Evolutionary conservation across 2,113 vertebrate species (phyloP), one percentile per base, ranked within the genome.

Genomic region (Collichthys lucidus): DNA sequence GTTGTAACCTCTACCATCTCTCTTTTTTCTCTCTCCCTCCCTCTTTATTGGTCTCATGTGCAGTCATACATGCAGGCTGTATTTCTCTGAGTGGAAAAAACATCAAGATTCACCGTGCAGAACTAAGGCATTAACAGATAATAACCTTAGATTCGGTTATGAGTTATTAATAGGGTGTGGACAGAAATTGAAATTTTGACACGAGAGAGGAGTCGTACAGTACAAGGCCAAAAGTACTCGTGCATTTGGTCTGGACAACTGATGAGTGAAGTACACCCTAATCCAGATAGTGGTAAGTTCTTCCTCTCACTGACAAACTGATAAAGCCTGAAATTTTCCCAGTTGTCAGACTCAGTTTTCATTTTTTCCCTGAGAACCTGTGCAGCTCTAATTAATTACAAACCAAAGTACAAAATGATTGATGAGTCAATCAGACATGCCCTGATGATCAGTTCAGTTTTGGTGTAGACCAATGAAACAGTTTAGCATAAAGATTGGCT

Each of bases 1-100:
- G 63, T 71, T 84, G 77, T 89, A 88, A 86, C 88, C 74, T 87
- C 63, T 3, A 82, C 88, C 88, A 82, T 86, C 56, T 77, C 70
- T 81, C 66, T 75, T 77, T 70, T 65, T 64, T 59, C 4, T 29
- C 12, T 40, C 12, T 15, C 50, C 80, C 57, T 47, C 52, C 29
- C 52, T 63, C 70, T 84, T 83, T 83, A 82, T 87, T 57, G 77
- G 75, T 74, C 89, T 85, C 79, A 74, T 86, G 80, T 83, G 84
- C 84, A 86, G 71, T 82, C 80, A 86, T 59, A 79, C 76, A 64
- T 72, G 65, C 52, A 75, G 71, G 63, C 67, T 81, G 52, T 83
- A 76, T 70, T 82, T 91, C 65, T 86, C 46, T 40, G 12, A 74
- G 73, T 63, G 60, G 9, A 77, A 79, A 83, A 82, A 79, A 70